Conservation (phyloP, 2,113 vertebrate genomes). For the Ceyx margarethae region DNA sequence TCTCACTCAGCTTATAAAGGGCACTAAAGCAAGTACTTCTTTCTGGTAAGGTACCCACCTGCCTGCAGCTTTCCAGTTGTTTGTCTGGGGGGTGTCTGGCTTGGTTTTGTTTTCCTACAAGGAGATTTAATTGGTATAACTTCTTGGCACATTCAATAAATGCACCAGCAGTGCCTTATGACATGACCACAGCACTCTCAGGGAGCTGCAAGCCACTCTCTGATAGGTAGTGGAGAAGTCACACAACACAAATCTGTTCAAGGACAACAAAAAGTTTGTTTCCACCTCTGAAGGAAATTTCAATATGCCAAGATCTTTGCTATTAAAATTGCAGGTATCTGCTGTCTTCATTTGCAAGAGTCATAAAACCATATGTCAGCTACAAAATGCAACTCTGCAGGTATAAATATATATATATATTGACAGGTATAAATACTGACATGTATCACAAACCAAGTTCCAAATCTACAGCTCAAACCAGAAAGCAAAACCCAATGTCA, state of each 20-base stretch:
- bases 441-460: background rate
- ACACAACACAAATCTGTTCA: background rate
- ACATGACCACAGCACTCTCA: background rate
- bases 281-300: background rate
- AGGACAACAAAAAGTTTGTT: background rate
- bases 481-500: background rate
- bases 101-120: background rate
- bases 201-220: background rate
- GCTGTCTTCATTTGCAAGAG: background rate
- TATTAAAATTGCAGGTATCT: background rate
- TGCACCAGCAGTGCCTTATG: background rate
- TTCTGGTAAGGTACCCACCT: background rate
- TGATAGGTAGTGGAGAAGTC: background rate
- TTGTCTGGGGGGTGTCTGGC: background rate
- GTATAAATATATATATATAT: background rate
- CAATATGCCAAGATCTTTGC: background rate
- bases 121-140: background rate
- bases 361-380: background rate
- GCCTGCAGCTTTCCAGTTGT: background rate
- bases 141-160: background rate
- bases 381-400: background rate
- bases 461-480: background rate
- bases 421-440: background rate
- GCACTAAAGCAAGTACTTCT: background rate
- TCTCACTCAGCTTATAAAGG: background rate